phyloP scores from a whole-genome alignment of 2,797 vertebrate genomes.

The Crocodylus rhombifer region DNA sequence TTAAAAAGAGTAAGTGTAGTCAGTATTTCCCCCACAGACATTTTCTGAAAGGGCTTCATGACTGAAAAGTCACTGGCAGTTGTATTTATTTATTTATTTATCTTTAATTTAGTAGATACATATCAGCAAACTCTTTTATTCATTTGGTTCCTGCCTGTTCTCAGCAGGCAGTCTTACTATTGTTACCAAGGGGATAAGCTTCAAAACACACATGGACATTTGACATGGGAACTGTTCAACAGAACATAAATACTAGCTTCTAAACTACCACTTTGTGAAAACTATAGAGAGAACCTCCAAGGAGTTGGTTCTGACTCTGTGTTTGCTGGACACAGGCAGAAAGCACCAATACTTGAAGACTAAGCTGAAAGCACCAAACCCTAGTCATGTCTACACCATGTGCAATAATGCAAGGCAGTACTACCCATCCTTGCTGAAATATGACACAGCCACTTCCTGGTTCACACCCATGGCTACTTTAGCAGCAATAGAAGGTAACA shows the following conservation, averaged over 20 bases:
- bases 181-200: neutral
- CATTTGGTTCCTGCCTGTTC: neutral
- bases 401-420: too few relatives aligned
- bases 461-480: too few relatives aligned
- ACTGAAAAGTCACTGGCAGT: neutral
- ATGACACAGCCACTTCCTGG: too few relatives aligned
- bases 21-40: neutral
- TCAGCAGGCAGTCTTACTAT: neutral
- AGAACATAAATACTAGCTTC: neutral
- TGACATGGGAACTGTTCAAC: neutral
- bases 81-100: neutral
- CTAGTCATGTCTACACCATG: neutral
- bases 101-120: constrained; percentile 13
- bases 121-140: neutral
- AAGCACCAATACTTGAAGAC: neutral
- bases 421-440: too few relatives aligned
- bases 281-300: neutral
- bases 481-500: too few relatives aligned
- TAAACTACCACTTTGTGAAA: neutral
- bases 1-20: neutral
- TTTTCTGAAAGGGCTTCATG: neutral
- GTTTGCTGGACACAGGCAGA: neutral
- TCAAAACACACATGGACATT: neutral
- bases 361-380: neutral
- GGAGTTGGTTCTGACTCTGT: neutral